Base-by-base conservation (phyloP, 2,888 invertebrate species). In the Ptychoptera albimana region DNA sequence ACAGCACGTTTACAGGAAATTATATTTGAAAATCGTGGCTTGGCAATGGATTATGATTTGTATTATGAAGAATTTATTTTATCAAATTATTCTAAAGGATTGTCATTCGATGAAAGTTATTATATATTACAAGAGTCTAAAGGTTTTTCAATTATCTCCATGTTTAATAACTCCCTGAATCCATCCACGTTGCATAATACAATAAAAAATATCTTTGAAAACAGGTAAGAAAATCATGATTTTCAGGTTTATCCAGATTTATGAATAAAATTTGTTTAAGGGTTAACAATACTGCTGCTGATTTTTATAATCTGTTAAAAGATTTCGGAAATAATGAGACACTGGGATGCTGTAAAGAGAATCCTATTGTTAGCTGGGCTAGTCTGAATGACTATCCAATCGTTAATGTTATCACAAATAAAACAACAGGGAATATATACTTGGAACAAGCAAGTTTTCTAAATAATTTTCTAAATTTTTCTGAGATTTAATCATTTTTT, bases 351-450 rank as follows among this genome's bases (percentile, higher is more conserved):
- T n/a, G 31, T 31, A 11, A 31, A 32, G 8, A n/a, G 14, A 11
- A 32, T 9, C 31, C 31, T 14, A 31, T 40, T 16, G 15, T 8
- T 41, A 40, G 42, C 14, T 46, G 46, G 46, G 39, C 44, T 8
- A 38, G 37, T 10, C 41, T 15, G 2, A 44, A 46, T 29, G 40
- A 42, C 29, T 44, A 42, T 38, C 46, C 46, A 34, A 30, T 46
- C 9, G 44, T 46, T 6, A 37, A 12, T n/a, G 44, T 46, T 16
- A 31, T 3, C 9, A 32, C 15, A 32, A 13, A 40, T 6, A 13
- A 13, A 8, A 31, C 11, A 10, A 31, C 31, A 6, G 31, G 14
- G 1, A 30, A 32, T 31, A 31, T 32, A 11, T 14, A 31, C 31
- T 31, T 40, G 10, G 11, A 30, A 13, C 40, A 40, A 31, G 32